Base-by-base conservation (phyloP, 2,113 vertebrate genomes). In the Bos taurus region DNA sequence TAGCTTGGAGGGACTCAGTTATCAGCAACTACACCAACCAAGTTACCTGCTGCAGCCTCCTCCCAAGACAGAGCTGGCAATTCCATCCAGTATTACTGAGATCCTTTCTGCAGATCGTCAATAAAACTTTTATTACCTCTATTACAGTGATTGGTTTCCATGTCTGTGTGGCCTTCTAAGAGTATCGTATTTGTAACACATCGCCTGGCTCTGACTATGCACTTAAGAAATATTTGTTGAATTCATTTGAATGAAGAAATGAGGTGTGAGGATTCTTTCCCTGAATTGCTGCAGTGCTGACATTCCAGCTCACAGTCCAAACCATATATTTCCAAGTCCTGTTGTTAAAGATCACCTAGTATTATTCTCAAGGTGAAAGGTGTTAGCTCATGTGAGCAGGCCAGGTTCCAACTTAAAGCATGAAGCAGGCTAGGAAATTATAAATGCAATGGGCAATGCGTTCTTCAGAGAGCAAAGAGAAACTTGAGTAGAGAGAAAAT, bases 231-330 rank as follows among this genome's bases (percentile, higher is more conserved):
- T 97, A 96, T 88, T 97, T 96, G 91, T 93, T 96, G 97, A 97
- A 95, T 97, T 97, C 94, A 96, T 96, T 80, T 95, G 95, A 96
- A 97, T 98, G 95, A 96, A 98, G 96, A 95, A 98, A 98, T 97
- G 97, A 98, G 96, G 98, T 97, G 93, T 92, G 94, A 96, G 93
- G 85, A 90, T 92, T 90, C 96, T 96, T 96, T 97, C 62, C 90
- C 95, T 78, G 94, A 97, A 94, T 25, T 80, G 54, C 90, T 80
- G 28, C 54, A 36, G 67, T 40, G 81, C 94, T 82, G 62, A 97
- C 9, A 6, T 92, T 97, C 97, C 67, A 82, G 88, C 90, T 97
- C 11, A 5, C 88, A 67, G 85, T 85, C 57, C 92, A 88, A 95
- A 67, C 90, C 57, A 11, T 98, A 98, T 98, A 97, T 98, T 95